These are phyloP conservation scores for Pocota personata DNA, from an alignment of 2,888 invertebrate genomes.

Conservation along the genomic window DNA sequence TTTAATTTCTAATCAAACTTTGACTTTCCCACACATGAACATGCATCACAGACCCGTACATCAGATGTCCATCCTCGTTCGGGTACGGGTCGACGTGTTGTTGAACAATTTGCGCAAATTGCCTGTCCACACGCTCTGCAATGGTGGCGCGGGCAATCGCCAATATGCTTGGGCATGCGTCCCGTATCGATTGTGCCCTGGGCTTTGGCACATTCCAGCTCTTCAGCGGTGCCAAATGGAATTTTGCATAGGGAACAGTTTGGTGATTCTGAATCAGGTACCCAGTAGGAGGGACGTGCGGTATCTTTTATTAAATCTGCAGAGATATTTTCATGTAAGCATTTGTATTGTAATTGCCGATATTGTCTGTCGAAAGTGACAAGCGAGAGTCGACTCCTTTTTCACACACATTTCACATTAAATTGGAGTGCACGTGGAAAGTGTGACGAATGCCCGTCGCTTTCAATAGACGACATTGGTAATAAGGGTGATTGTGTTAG, in stretches of 20 bases:
- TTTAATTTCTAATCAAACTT: conserved; percentile 69
- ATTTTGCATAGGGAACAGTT: conserved; percentile 87
- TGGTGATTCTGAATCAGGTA: conserved; percentile 88
- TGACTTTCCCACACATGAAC: conserved; percentile 80
- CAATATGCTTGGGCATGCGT: conserved; percentile 47
- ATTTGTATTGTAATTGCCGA: neutral
- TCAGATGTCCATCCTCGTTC: conserved; percentile 88
- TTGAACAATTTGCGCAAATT: conserved; percentile 86
- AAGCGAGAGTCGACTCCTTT: too few relatives aligned
- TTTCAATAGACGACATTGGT: too few relatives aligned
- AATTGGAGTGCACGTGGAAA: too few relatives aligned
- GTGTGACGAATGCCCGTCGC: too few relatives aligned
- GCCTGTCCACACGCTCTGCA: conserved; percentile 89
- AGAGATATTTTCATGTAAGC: neutral
- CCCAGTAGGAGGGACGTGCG: conserved; percentile 91
- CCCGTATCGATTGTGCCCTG: conserved; percentile 51
- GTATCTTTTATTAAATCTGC: conserved; percentile 88
- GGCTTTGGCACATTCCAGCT: conserved; percentile 80
- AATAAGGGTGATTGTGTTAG: too few relatives aligned
- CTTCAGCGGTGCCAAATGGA: conserved; percentile 84
- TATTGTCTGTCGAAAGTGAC: too few relatives aligned
- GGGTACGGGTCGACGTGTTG: conserved; percentile 86
- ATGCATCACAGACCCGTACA: conserved; percentile 90
- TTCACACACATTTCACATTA: too few relatives aligned
- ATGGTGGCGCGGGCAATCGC: conserved; percentile 85